These are phyloP conservation scores for Platyrinchus mystaceus DNA, from an alignment of 2,797 vertebrate species.

Conservation along the genomic window DNA sequence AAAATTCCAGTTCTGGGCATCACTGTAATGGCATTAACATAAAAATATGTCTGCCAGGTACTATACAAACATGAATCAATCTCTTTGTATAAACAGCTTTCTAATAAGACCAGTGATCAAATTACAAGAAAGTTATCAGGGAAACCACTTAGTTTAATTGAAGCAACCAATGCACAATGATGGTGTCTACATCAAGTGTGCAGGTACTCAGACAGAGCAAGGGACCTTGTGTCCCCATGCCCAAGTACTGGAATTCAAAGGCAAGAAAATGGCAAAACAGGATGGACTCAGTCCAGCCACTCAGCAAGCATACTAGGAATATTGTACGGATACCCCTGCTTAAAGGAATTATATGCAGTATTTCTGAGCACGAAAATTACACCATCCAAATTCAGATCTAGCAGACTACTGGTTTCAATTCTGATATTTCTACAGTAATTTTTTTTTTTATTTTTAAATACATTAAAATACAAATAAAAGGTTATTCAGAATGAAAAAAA, in stretches of 20 bases:
- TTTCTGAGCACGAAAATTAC: neutral
- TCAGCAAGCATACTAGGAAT: neutral
- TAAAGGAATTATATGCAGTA: neutral
- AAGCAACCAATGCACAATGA: neutral
- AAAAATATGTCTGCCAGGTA: neutral
- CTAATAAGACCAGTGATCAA: neutral
- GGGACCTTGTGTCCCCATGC: neutral
- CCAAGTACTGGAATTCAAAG: neutral
- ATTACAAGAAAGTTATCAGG: neutral
- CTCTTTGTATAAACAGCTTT: neutral
- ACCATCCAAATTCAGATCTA: neutral
- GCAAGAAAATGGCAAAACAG: neutral
- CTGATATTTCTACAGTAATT: neutral
- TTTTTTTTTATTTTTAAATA: neutral
- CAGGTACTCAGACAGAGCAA: neutral
- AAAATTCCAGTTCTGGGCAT: neutral
- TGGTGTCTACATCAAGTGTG: neutral
- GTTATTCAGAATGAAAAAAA: neutral
- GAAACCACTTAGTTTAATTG: neutral
- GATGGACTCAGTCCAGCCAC: neutral
- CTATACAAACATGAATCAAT: neutral
- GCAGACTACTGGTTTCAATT: neutral
- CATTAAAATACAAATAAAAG: neutral
- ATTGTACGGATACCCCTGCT: neutral
- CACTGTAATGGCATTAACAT: neutral